Evolutionary conservation across 2,888 invertebrate genomes (phyloP), one percentile per base, ranked within the genome.

Genomic region (Eupithecia exiguata): DNA sequence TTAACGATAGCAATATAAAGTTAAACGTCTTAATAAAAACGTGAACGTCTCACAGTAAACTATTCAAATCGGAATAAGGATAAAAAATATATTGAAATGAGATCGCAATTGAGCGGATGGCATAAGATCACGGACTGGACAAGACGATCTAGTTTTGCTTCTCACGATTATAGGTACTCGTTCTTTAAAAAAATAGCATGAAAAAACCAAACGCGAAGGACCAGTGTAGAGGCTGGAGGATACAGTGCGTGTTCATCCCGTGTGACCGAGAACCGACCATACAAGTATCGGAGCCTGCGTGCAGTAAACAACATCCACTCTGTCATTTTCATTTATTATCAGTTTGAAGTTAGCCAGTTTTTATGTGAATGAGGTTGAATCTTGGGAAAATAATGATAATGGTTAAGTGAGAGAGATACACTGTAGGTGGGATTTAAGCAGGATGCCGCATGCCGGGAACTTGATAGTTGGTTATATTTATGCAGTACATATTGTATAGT

Each of bases 141-240:
- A 81, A 82, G 84, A 84, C 81, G 83, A 88, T 88, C 90, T 82
- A 82, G 90, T 89, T 90, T 83, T 84, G 83, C 81, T 93, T 94
- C 93, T 91, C 93, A 94, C 93, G 92, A 88, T 88, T 87, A 84
- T 88, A 88, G 21, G 58, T 58, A 58, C 58, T 58, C 58, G 58
- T 25, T 7, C 86, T 88, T 86, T 30, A 30, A 83, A 85, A 82
- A 87, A 86, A 84, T 79, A 79, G 77, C 83, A 90, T 88, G 89
- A 91, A 89, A 85, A 86, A 86, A 75, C 74, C 21, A 85, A 86
- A 87, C 89, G 86, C 85, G 89, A 89, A 89, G 75, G 85, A 86
- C 81, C 83, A 84, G 49, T 30, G 30, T 69, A 82, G 78, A 84
- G 84, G 67, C 68, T 84, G 84, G 79, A 83, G 84, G 87, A 88